Evolutionary conservation across 2,888 invertebrate genomes (phyloP).

Genomic region (Tenodera sinensis): DNA sequence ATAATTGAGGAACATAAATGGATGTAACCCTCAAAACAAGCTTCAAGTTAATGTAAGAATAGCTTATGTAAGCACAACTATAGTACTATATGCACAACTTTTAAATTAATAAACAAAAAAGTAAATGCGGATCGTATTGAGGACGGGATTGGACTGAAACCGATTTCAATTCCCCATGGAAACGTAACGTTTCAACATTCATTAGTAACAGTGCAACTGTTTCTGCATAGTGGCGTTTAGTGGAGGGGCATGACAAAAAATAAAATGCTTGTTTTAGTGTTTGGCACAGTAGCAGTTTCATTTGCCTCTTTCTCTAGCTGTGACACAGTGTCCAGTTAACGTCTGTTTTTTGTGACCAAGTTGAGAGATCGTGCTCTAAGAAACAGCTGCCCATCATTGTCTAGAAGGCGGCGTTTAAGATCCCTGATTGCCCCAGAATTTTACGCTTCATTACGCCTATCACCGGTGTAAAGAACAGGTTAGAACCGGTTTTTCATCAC

Average conservation of each 20-base stretch:
- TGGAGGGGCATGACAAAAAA: not conserved
- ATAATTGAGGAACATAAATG: too few relatives aligned
- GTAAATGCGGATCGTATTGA: too few relatives aligned
- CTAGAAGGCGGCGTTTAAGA: not conserved
- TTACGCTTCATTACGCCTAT: not conserved
- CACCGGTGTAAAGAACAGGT: not conserved
- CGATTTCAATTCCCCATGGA: too few relatives aligned
- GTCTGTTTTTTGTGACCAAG: not conserved
- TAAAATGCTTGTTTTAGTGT: not conserved
- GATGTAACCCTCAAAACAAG: too few relatives aligned
- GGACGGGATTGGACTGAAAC: too few relatives aligned
- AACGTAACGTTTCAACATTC: too few relatives aligned
- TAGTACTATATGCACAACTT: too few relatives aligned
- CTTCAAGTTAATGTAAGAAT: too few relatives aligned
- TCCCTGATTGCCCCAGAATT: not conserved
- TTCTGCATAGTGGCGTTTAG: too few relatives aligned
- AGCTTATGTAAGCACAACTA: too few relatives aligned
- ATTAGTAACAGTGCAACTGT: too few relatives aligned
- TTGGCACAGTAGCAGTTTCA: not conserved
- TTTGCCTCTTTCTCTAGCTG: not conserved
- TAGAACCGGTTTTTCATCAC: not conserved
- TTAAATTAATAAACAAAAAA: too few relatives aligned
- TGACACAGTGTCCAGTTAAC: not conserved
- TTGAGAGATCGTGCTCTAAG: not conserved
- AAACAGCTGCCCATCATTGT: not conserved